A percentile compares a stretch with the other conserved stretches of the same genome.
Conservation (phyloP, 2,797 vertebrate genomes). For the Caiman crocodilus region DNA sequence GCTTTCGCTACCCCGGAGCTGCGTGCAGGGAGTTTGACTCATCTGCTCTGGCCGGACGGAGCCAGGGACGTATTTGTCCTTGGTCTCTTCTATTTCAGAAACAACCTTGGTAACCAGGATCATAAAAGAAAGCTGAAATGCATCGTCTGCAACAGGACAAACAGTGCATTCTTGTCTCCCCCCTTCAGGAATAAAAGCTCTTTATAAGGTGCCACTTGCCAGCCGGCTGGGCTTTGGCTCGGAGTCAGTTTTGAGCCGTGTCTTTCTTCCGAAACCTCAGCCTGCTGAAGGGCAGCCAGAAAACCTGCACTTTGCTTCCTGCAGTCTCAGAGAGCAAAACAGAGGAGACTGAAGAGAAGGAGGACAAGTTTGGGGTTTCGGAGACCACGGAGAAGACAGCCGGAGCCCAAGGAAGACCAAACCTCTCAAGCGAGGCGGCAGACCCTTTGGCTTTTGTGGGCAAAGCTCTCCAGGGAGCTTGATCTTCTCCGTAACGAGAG, state of each 20-base stretch:
- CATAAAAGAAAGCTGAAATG: slow-evolving; percentile 40
- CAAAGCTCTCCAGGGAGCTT: not conserved
- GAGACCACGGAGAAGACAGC: not conserved
- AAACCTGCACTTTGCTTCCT: slow-evolving; percentile 15
- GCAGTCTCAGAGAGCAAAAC: slow-evolving; percentile 30
- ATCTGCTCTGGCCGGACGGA: not conserved
- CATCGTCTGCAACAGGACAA: slow-evolving; percentile 39
- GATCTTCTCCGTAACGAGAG: not conserved
- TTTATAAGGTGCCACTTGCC: not conserved
- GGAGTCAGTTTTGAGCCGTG: slow-evolving; percentile 14
- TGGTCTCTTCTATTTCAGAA: slow-evolving; percentile 44
- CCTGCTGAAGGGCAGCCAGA: slow-evolving; percentile 29
- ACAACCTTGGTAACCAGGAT: slow-evolving; percentile 3
- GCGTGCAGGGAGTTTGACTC: slow-evolving; percentile 46
- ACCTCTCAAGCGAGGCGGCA: not conserved
- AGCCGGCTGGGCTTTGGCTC: slow-evolving; percentile 42
- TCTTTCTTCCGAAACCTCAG: slow-evolving; percentile 53
- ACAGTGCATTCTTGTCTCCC: slow-evolving; percentile 38
- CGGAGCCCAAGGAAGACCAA: not conserved
- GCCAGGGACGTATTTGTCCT: slow-evolving; percentile 10
- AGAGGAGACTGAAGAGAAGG: not conserved
- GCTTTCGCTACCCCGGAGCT: slow-evolving; percentile 4
- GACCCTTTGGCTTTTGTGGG: accelerated
- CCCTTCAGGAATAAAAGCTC: slow-evolving; percentile 42
- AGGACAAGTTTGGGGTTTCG: not conserved